Evolutionary conservation across 1,140 invertebrate genomes (phyloP).

Genomic region (Drosophila tsacasi): DNA sequence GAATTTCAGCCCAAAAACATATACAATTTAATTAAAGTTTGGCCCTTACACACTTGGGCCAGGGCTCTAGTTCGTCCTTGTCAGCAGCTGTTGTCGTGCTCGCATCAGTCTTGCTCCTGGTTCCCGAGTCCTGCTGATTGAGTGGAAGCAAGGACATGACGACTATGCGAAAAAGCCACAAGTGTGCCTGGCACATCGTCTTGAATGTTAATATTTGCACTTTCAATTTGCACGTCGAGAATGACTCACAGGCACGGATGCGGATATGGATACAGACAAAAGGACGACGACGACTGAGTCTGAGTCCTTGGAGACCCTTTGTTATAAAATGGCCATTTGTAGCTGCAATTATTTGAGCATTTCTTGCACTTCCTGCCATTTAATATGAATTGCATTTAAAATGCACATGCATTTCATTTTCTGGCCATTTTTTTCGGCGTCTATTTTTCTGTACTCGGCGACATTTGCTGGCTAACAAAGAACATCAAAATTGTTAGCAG

Average conservation of each 20-base stretch:
- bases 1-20: slow-evolving; percentile 40
- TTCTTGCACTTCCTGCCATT: slow-evolving; percentile 66
- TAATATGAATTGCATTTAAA: slow-evolving; percentile 78
- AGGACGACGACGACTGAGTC: slow-evolving; percentile 4
- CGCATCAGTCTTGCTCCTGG: slow-evolving; percentile 26
- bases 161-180: slow-evolving; percentile 57
- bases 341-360: slow-evolving; percentile 67
- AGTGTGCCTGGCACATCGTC: slow-evolving; percentile 65
- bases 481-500: slow-evolving; percentile 25
- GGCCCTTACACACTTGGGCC: slow-evolving; percentile 20
- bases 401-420: slow-evolving; percentile 63
- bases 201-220: slow-evolving; percentile 79
- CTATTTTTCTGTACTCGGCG: slow-evolving; percentile 19
- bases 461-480: slow-evolving; percentile 33
- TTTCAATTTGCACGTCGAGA: slow-evolving; percentile 67
- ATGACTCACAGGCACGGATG: slow-evolving; percentile 14
- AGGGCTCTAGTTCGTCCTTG: slow-evolving; percentile 29
- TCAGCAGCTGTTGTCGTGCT: slow-evolving; percentile 47
- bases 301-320: slow-evolving; percentile 46
- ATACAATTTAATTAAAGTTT: slow-evolving; percentile 63
- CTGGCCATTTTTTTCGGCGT: neutral
- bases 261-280: slow-evolving; percentile 16
- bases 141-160: slow-evolving; percentile 31
- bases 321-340: slow-evolving; percentile 39
- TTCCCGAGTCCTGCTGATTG: slow-evolving; percentile 32